Base-by-base conservation (phyloP, 2,888 invertebrate genomes). In the Aphidoletes aphidimyza region DNA sequence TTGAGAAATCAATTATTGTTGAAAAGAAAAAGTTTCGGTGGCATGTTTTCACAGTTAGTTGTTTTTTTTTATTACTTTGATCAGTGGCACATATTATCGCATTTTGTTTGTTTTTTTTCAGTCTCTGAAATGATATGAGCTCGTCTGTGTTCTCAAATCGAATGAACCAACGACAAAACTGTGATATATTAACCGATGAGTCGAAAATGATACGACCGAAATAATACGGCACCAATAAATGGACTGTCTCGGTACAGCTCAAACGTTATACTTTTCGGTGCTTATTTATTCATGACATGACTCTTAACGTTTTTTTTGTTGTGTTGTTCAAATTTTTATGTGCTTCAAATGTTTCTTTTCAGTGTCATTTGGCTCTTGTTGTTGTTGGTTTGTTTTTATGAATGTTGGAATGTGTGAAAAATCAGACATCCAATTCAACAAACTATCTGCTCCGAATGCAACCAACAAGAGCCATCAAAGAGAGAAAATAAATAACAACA, bases 351-450 rank as follows among this genome's bases (percentile, higher is more conserved):
- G 69, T 9, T 6, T 37, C 19, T n/a, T 81, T 8, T 81, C 2
- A 37, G 5, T 14, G 36, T 78, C 36, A 19, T 78, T 36, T 36
- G 34, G 22, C 34, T 0, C 37, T 17, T 37, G 37, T 81, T 39
- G 22, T 36, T 36, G 6, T 2, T n/a, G 47, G 9, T 54, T 54
- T 30, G 8, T 30, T 69, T 14, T 69, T 37, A 37, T 37, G n/a
- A n/a, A n/a, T 81, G 37, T 37, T 37, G 36, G 81, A 81, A 81
- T 81, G 81, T 81, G 36, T 81, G 81, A 81, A 81, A 81, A 81
- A 81, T 81, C 37, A 81, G 37, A 81, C 81, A 37, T n/a, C 36
- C 6, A 37, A 81, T 81, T 81, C 81, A 36, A 81, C 19, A 8
- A 81, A 37, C 37, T 81, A 37, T 81, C 37, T 81, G n/a, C 22